Evolutionary conservation across 2,888 invertebrate genomes (phyloP).

Genomic region (Tenthredo distinguenda): DNA sequence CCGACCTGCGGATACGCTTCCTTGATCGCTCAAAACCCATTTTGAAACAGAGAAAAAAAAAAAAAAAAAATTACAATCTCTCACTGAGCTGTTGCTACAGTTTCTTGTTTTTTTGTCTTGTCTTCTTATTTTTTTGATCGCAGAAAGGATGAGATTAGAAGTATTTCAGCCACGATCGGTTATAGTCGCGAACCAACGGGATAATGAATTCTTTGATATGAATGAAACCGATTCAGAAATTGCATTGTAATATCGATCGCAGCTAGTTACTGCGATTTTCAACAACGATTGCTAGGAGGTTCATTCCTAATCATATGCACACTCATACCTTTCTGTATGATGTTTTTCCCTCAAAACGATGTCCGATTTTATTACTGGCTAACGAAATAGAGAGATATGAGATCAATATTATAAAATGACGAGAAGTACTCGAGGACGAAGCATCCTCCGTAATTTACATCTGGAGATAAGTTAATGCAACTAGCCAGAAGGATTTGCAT

Average conservation of each 20-base stretch:
- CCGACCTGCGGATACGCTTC: not conserved
- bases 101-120: too few relatives aligned
- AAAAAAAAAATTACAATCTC: not conserved
- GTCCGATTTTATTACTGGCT: not conserved
- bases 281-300: too few relatives aligned
- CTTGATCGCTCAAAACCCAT: not conserved
- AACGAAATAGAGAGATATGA: not conserved
- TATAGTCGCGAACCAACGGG: not conserved
- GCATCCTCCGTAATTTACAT: conserved; percentile 22
- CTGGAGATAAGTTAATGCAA: conserved; percentile 22
- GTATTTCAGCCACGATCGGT: not conserved
- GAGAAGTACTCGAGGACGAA: conserved; percentile 8
- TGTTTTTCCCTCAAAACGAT: not conserved
- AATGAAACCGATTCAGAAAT: not conserved
- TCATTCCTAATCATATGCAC: not conserved
- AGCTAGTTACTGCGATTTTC: not conserved
- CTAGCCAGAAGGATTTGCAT: conserved; percentile 20
- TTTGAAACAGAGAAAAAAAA: not conserved
- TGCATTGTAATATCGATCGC: not conserved
- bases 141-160: not conserved
- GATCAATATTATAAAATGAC: conserved; percentile 9
- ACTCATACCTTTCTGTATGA: not conserved
- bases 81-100: not conserved
- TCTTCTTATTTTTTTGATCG: not conserved
- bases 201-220: not conserved